A percentile compares a stretch with the other conserved stretches of the same genome.
Evolutionary conservation across 2,888 invertebrate species (phyloP).

Genomic region (Dasypogon diadema): DNA sequence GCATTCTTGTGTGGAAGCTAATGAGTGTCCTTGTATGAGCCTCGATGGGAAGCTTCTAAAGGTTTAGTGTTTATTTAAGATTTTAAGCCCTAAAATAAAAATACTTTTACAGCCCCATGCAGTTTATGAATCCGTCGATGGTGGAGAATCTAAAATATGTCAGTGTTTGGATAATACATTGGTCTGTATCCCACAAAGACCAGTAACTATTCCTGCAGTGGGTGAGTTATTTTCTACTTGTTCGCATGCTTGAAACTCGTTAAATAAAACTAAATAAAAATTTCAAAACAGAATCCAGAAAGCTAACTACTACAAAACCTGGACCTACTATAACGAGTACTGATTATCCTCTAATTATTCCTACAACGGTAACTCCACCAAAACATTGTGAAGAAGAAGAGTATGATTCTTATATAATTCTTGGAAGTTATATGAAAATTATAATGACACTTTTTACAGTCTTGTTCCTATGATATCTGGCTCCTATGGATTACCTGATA

Average conservation of each 20-base stretch:
- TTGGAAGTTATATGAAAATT: neutral
- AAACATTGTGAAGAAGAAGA: slow-evolving; percentile 67
- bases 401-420: slow-evolving; percentile 60
- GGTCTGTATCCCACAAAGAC: slow-evolving; percentile 70
- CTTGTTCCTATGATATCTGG: slow-evolving; percentile 69
- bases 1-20: slow-evolving; percentile 77
- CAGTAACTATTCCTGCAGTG: neutral
- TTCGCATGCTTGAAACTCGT: neutral
- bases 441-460: slow-evolving; percentile 57
- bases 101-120: slow-evolving; percentile 75
- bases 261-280: neutral
- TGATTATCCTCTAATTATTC: slow-evolving; percentile 58
- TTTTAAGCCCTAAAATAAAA: no score
- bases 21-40: slow-evolving; percentile 82
- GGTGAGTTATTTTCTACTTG: neutral
- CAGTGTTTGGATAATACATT: slow-evolving; percentile 84
- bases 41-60: slow-evolving; percentile 75
- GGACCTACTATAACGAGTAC: neutral
- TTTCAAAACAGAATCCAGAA: neutral
- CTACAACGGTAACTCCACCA: slow-evolving; percentile 68
- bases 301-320: neutral
- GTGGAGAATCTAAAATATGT: slow-evolving; percentile 76
- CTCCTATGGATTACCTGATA: slow-evolving; percentile 69
- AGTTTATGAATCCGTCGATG: slow-evolving; percentile 63
- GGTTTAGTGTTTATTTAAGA: slow-evolving; percentile 65